Percentiles rank a stretch among this genome's conserved stretches.
These are phyloP conservation scores for Heliconius sara DNA, from an alignment of 2,888 invertebrate genomes.

Conservation along the genomic window DNA sequence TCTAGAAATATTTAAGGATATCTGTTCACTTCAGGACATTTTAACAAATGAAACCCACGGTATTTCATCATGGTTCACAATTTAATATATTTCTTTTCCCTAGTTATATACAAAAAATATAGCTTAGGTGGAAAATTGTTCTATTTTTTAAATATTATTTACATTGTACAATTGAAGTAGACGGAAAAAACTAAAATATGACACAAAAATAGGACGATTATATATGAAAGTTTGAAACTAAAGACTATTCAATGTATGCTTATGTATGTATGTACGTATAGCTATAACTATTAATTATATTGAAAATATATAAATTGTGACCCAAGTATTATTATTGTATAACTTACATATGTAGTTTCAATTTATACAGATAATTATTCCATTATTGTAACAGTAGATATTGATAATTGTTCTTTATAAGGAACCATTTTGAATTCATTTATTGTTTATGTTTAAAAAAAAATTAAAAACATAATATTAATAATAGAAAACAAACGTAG, in stretches of 20 bases:
- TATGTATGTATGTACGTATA: background rate
- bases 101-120: conserved; percentile 10
- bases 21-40: background rate
- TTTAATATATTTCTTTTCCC: conserved; percentile 17
- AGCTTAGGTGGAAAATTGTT: background rate
- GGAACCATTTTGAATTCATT: conserved; percentile 21
- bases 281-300: background rate
- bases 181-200: conserved; percentile 5
- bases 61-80: conserved; percentile 32
- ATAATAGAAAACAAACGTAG: background rate
- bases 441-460: conserved; percentile 13
- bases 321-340: conserved; percentile 5
- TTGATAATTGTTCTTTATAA: conserved; percentile 16
- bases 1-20: background rate
- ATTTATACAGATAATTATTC: conserved; percentile 31
- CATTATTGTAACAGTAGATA: conserved; percentile 21
- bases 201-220: background rate
- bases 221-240: background rate
- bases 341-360: conserved; percentile 1
- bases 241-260: background rate
- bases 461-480: background rate
- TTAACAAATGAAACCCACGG: conserved; percentile 9
- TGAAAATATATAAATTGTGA: conserved; percentile 25
- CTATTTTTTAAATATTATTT: conserved; percentile 20
- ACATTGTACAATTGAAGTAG: conserved; percentile 17